A percentile compares a stretch with the other conserved stretches of the same genome.
Evolutionary conservation across 2,113 vertebrate genomes (phyloP).

Genomic region (Aplodontia rufa): DNA sequence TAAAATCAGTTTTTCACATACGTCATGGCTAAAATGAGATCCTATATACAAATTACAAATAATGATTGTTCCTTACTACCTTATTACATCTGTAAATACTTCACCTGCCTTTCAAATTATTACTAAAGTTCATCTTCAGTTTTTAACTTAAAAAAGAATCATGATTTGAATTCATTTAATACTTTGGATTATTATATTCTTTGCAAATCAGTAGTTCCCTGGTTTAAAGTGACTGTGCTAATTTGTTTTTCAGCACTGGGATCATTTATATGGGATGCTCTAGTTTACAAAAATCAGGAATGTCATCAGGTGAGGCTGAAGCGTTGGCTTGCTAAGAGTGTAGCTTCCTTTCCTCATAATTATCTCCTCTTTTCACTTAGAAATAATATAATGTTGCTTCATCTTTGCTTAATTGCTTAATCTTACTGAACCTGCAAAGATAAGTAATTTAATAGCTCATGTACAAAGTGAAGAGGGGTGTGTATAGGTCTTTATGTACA

Average conservation of each 20-base stretch:
- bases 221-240: neutral
- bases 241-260: neutral
- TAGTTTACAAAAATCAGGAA: neutral
- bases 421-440: neutral
- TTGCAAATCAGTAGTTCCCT: neutral
- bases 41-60: conserved; percentile 42
- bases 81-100: neutral
- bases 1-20: conserved; percentile 29
- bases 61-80: neutral
- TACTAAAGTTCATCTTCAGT: conserved; percentile 18
- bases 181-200: neutral
- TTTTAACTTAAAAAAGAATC: conserved; percentile 25
- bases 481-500: neutral
- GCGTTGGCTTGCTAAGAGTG: neutral
- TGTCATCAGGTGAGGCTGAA: neutral
- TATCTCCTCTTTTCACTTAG: neutral
- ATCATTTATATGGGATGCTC: neutral
- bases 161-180: neutral
- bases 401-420: neutral
- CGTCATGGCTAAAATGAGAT: conserved; percentile 16
- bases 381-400: neutral
- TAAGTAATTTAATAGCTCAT: neutral
- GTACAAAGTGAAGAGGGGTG: neutral
- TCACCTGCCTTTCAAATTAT: neutral
- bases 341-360: neutral